Base-by-base conservation (phyloP, 2,113 vertebrate species). In the Ariopsis seemanni region DNA sequence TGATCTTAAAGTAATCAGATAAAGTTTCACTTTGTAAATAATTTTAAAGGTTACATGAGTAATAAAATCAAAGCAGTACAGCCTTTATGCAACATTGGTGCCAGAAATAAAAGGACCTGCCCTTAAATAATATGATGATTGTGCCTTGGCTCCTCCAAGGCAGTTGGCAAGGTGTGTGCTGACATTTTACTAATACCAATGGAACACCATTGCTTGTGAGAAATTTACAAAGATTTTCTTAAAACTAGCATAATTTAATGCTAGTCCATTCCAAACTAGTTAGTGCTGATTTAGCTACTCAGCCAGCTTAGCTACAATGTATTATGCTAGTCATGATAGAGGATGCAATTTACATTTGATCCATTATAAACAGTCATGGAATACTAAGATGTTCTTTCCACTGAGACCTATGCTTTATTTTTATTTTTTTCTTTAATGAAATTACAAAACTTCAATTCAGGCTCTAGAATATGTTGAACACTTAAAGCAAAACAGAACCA, bases 161-260 rank as follows among this genome's bases (percentile, higher is more conserved):
- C 34, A 48, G 18, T 22, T 74, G 18, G 1, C 34, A 74, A 22
- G 5, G n/a, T 9, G 22, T n/a, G 25, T 18, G 72, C 53, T n/a
- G 89, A 60, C 50, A 74, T 65, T 74, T 30, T 57, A 52, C n/a
- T 53, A 67, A 57, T 63, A 75, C 69, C 63, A 55, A 22, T 53
- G 80, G 86, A 80, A n/a, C n/a, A n/a, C n/a, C 80, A 90, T 85
- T 91, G 65, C 72, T 72, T 42, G 69, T 72, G 69, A 72, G 30
- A 72, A 42, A 17, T 74, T 74, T 42, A 74, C 71, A 48, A 74
- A 20, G 8, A 74, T 25, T 75, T 5, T 75, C 20, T 18, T 9
- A 48, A 4, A 48, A 2, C 30, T 7, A 18, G 14, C 69, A 42
- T 72, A 42, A 18, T 18, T 48, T 42, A 42, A 4, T 48, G 34